Evolutionary conservation across 2,888 invertebrate species (phyloP).

Genomic region (Sarcophaga subvicina): DNA sequence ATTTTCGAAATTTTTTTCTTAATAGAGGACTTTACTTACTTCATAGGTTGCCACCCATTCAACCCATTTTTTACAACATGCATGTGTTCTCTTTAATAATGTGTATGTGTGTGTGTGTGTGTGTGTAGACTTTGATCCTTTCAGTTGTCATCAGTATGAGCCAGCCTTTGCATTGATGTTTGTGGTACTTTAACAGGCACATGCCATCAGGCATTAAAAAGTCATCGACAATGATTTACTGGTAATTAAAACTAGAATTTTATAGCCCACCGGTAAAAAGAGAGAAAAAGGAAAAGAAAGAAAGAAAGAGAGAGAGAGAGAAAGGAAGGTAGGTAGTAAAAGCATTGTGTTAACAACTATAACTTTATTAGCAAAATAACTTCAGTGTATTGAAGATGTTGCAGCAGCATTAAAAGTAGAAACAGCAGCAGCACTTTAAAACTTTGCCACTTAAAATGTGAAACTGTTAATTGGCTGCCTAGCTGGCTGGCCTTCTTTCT

Average conservation of each 20-base stretch:
- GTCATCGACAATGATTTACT: conserved; percentile 65
- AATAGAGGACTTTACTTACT: too few relatives aligned
- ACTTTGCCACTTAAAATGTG: conserved; percentile 57
- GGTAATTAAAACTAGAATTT: conserved; percentile 63
- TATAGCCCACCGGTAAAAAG: conserved; percentile 38
- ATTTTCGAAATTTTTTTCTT: too few relatives aligned
- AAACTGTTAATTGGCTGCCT: conserved; percentile 57
- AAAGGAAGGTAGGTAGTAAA: neutral
- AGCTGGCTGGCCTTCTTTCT: neutral
- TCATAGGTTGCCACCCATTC: too few relatives aligned
- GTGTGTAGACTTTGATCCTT: neutral
- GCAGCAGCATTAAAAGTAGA: neutral
- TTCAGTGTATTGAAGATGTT: neutral
- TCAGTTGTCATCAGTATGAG: neutral
- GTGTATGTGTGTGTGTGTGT: too few relatives aligned
- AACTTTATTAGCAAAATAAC: conserved; percentile 45
- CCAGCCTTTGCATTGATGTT: neutral
- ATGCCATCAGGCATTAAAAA: conserved; percentile 64
- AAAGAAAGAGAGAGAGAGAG: neutral
- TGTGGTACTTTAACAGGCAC: neutral
- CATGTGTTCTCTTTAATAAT: too few relatives aligned
- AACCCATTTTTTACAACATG: too few relatives aligned
- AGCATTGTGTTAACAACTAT: neutral
- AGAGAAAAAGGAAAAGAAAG: conserved; percentile 16
- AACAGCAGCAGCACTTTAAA: neutral